These are phyloP conservation scores for Callithrix jacchus DNA, from an alignment of 2,113 vertebrate species.

Conservation along the genomic window DNA sequence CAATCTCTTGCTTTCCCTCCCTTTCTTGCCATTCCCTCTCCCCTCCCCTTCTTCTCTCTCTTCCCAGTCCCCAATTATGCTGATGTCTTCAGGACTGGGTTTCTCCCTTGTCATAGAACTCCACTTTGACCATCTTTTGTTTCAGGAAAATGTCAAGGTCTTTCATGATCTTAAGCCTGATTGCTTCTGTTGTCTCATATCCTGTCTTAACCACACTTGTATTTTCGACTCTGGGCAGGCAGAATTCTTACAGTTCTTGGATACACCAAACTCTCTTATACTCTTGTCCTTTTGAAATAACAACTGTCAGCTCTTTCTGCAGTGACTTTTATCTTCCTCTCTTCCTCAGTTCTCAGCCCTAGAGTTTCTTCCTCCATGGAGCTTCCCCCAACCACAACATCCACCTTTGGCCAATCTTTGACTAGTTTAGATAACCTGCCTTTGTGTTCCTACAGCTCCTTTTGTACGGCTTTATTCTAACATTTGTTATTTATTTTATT, in stretches of 20 bases:
- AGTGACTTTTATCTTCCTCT: not conserved
- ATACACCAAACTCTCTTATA: not conserved
- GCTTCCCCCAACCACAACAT: not conserved
- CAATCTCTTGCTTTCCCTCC: not conserved
- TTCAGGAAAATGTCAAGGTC: not conserved
- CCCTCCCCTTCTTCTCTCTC: not conserved
- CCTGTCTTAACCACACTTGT: not conserved
- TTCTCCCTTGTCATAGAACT: slow-evolving; percentile 23
- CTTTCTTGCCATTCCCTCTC: not conserved
- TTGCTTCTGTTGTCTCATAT: not conserved
- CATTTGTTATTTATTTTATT: not conserved
- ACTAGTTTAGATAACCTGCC: not conserved
- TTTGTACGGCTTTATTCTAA: not conserved
- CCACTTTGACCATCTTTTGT: not conserved
- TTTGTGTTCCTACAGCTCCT: not conserved
- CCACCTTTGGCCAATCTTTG: not conserved
- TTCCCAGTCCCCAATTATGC: not conserved
- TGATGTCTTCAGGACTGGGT: not conserved
- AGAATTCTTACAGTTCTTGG: slow-evolving; percentile 10
- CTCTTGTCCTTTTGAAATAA: not conserved
- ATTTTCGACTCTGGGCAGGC: not conserved
- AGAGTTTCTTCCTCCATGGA: not conserved
- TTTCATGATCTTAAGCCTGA: not conserved
- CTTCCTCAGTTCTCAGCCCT: not conserved
- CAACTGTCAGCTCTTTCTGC: not conserved